phyloP scores from a whole-genome alignment of 1,140 invertebrate species.

The Nasonia giraulti region DNA sequence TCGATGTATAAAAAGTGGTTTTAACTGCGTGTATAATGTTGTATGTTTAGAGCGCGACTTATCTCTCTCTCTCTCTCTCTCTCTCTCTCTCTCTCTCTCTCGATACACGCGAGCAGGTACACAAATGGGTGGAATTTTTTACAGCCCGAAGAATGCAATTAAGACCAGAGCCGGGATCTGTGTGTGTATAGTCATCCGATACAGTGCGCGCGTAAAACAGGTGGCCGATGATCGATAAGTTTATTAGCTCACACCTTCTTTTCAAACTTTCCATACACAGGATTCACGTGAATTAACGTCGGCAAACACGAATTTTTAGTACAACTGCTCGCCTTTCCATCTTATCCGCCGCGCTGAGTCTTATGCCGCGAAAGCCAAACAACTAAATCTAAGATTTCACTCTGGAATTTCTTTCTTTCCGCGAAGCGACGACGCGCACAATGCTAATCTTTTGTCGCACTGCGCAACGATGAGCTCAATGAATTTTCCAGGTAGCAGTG shows the following conservation, averaged over 20 bases:
- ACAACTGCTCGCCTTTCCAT: neutral
- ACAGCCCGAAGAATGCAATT: neutral
- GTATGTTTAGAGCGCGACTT: too few relatives aligned
- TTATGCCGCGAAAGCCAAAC: constrained; percentile 9
- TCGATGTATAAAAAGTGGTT: too few relatives aligned
- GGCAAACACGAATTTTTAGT: neutral
- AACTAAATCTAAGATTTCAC: constrained; percentile 14
- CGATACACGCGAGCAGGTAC: neutral
- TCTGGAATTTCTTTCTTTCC: neutral
- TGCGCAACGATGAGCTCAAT: neutral
- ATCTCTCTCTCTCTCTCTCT: too few relatives aligned
- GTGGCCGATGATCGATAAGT: neutral
- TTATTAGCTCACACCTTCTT: neutral
- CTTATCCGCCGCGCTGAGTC: neutral
- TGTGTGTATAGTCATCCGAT: neutral
- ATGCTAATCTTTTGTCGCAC: too few relatives aligned
- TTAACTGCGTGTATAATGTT: too few relatives aligned
- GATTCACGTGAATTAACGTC: neutral
- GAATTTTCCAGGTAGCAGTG: neutral
- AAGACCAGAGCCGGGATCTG: neutral
- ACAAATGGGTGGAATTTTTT: neutral
- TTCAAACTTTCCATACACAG: neutral
- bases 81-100: too few relatives aligned
- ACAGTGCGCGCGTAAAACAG: neutral
- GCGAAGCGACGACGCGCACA: neutral